Conservation (phyloP, 2,797 vertebrate species). For the Enteromius treurensis region DNA sequence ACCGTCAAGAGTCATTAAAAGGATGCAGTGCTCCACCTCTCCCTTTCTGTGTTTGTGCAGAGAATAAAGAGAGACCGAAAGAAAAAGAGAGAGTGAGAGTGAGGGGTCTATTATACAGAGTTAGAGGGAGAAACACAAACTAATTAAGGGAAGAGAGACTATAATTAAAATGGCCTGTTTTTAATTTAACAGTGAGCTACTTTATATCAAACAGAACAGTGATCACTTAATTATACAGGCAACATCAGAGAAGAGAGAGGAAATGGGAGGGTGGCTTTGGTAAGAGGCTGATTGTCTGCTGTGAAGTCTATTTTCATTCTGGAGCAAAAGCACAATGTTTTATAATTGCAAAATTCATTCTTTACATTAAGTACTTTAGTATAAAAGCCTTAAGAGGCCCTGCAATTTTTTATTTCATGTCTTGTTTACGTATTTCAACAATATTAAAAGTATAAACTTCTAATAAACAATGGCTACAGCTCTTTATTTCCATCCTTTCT, state of each 20-base stretch:
- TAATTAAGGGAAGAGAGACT: conserved; percentile 54
- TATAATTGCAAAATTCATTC: background rate
- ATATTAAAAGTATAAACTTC: background rate
- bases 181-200: conserved; percentile 55
- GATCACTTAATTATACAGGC: conserved; percentile 67
- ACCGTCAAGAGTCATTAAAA: conserved; percentile 31
- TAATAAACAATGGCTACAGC: background rate
- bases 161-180: conserved; percentile 60
- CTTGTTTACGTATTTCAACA: too few species aligned
- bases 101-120: conserved; percentile 41
- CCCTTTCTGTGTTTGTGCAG: conserved; percentile 18
- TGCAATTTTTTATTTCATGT: background rate
- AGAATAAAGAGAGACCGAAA: conserved; percentile 28
- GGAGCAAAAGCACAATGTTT: background rate
- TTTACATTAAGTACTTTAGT: background rate
- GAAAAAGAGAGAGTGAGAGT: background rate
- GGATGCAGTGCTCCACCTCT: background rate
- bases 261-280: background rate
- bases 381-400: background rate
- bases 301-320: conserved; percentile 15
- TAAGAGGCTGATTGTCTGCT: background rate
- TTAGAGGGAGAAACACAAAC: conserved; percentile 49
- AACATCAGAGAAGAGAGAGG: conserved; percentile 24
- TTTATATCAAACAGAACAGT: conserved; percentile 66
- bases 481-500: conserved; percentile 3